Base-by-base conservation (phyloP, 2,888 invertebrate species). In the Eupithecia vulgata region DNA sequence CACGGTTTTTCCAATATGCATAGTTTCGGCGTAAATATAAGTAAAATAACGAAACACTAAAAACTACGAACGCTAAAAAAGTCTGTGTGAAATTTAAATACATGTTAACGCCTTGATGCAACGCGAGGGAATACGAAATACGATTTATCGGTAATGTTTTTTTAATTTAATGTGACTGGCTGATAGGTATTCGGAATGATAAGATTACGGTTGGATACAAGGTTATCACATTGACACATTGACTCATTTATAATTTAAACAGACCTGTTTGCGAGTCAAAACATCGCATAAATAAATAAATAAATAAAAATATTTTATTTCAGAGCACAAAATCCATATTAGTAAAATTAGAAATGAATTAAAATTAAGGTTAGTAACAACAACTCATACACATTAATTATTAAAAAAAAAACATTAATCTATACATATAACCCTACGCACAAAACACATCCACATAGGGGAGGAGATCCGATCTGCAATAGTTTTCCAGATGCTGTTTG, bases 1-100 rank as follows among this genome's bases (percentile, higher is more conserved):
- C 90, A 3, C 88, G 88, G 57, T 85, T 80, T 67, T 85, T 86
- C 92, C 92, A 92, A 76, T 91, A 92, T 40, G 80, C 86, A 87
- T 94, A 86, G 67, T 84, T 82, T 48, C 75, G 78, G 12, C 82
- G 81, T 13, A 88, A 65, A 45, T 62, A 57, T 66, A 35, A 59
- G 21, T 68, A 42, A 64, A 68, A 62, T 42, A 34, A 40, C 12
- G 40, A 25, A 3, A 67, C 40, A 35, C 13, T 70, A 67, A 80
- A 34, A 76, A 83, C 72, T 48, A 82, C 12, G 21, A 85, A 73
- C 34, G 79, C 76, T 34, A 85, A 70, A 59, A 85, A 70, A 37
- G 21, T 25, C 13, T 65, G 40, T 1, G 40, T 37, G 15, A 37
- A 25, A 21, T 25, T 65, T 37, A 64, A 64, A 40, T 21, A 25